Evolutionary conservation across 2,888 invertebrate species (phyloP).

Genomic region (Isotomurus palustris): DNA sequence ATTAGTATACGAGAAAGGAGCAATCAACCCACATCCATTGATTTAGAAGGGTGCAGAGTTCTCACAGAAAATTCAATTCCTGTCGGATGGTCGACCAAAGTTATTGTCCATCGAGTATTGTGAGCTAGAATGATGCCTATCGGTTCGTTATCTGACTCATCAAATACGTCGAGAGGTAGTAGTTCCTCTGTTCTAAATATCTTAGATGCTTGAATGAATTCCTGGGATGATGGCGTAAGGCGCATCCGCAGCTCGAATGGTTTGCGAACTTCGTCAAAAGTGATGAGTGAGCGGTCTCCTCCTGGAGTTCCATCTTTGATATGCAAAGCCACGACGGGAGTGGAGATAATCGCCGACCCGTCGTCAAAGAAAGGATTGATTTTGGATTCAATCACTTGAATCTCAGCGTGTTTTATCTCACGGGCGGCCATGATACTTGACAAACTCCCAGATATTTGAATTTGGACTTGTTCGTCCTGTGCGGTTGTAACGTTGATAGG

Average conservation of each 20-base stretch:
- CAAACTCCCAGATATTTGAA: no score
- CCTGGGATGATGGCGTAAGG: neutral
- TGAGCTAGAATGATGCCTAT: constrained; percentile 13
- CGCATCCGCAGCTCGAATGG: constrained; percentile 23
- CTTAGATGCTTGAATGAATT: neutral
- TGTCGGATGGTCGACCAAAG: neutral
- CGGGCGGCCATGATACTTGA: neutral
- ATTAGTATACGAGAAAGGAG: no score
- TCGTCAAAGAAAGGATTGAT: constrained; percentile 27
- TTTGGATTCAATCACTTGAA: constrained; percentile 6
- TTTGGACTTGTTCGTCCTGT: no score
- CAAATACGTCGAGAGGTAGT: constrained; percentile 1
- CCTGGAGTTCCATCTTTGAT: constrained; percentile 12
- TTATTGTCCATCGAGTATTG: constrained; percentile 4
- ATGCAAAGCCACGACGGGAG: constrained; percentile 10
- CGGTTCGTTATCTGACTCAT: constrained; percentile 13
- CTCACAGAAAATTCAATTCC: neutral
- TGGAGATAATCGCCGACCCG: constrained; percentile 13
- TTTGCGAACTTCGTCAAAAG: constrained; percentile 1
- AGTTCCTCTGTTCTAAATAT: neutral
- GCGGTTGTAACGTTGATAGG: no score
- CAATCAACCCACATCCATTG: neutral
- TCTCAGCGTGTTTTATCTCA: neutral
- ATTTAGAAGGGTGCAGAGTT: neutral
- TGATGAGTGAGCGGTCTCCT: constrained; percentile 12